phyloP scores from a whole-genome alignment of 2,113 vertebrate genomes.

The Callaeas wilsoni region DNA sequence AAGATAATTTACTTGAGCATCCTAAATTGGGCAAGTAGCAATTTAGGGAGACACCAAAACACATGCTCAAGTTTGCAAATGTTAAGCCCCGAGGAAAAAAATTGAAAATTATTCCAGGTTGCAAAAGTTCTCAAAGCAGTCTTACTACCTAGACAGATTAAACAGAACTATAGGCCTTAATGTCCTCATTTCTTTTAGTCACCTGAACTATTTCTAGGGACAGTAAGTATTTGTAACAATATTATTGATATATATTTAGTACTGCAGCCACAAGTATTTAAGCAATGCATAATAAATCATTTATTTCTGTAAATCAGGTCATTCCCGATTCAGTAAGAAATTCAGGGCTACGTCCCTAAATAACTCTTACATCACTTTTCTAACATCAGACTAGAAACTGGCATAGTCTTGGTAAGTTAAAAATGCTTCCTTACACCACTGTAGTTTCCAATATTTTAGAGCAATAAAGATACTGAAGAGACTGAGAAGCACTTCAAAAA shows the following conservation, averaged over 20 bases:
- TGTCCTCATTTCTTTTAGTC: not conserved
- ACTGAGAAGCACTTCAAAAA: not conserved
- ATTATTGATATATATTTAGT: not conserved
- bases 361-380: constrained; percentile 44
- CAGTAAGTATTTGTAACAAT: not conserved
- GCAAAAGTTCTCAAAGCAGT: not conserved
- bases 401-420: not conserved
- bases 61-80: not conserved
- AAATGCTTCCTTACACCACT: not conserved
- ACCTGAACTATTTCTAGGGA: not conserved
- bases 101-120: not conserved
- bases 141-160: not conserved
- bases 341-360: not conserved
- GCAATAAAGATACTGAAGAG: not conserved
- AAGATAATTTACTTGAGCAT: not conserved
- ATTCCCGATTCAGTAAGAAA: not conserved
- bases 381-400: constrained; percentile 2
- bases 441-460: not conserved
- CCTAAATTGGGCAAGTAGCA: not conserved
- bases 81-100: not conserved
- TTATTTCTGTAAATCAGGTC: constrained; percentile 40
- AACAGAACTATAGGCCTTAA: not conserved
- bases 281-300: not conserved
- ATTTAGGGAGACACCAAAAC: not conserved
- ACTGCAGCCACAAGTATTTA: not conserved